phyloP scores from a whole-genome alignment of 2,797 vertebrate genomes.

The Microctenopoma lineatum region DNA sequence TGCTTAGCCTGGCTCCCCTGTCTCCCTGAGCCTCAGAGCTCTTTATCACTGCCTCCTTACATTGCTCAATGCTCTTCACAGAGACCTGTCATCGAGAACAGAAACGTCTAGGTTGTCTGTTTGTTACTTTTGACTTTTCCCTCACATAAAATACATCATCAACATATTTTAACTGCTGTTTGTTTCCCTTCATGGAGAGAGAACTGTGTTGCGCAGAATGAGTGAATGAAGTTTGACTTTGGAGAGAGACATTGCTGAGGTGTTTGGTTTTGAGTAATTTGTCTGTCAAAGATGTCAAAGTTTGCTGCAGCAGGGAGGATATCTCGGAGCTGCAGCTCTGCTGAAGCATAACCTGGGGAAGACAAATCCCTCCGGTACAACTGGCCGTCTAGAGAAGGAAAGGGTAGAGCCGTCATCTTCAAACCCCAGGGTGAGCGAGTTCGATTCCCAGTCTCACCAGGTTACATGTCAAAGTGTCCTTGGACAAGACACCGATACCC shows the following conservation, averaged over 20 bases:
- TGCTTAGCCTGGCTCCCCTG: conserved; percentile 18
- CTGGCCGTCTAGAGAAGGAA: conserved; percentile 10
- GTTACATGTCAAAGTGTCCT: no score
- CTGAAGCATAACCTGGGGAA: conserved; percentile 28
- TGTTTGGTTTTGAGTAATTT: conserved; percentile 60
- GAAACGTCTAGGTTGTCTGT: conserved; percentile 27
- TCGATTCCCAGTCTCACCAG: no score
- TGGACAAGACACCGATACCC: no score
- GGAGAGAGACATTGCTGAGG: conserved; percentile 10
- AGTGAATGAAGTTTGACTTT: conserved; percentile 30
- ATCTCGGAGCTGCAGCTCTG: conserved; percentile 33
- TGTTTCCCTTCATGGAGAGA: conserved; percentile 17
- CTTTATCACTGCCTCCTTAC: conserved; percentile 61
- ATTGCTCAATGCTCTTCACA: conserved; percentile 40
- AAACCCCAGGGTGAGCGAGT: no score
- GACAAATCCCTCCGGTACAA: conserved; percentile 15
- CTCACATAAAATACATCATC: conserved; percentile 17
- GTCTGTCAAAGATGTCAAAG: conserved; percentile 36
- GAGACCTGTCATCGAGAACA: conserved; percentile 24
- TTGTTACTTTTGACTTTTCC: conserved; percentile 33
- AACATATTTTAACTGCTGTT: conserved; percentile 34
- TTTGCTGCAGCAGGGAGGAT: not conserved
- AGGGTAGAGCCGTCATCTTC: no score
- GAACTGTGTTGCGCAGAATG: conserved; percentile 5
- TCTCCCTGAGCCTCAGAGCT: conserved; percentile 44